Conservation (phyloP, 2,797 vertebrate species). For the Balearica regulorum region DNA sequence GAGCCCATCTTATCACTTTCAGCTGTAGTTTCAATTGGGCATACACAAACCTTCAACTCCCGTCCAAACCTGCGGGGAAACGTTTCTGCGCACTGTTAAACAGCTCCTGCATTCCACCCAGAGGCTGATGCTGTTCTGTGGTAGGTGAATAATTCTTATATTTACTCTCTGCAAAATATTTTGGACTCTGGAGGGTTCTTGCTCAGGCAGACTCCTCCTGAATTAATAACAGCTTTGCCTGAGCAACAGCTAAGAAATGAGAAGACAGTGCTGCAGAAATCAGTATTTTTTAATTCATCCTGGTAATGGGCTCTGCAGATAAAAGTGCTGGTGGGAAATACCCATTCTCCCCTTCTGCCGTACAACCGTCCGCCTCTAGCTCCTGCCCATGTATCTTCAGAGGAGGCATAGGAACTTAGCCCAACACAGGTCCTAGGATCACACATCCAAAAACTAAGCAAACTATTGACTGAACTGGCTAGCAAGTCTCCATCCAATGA, state of each 20-base stretch:
- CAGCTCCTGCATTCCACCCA: constrained; percentile 57
- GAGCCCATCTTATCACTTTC: neutral
- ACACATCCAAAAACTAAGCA: neutral
- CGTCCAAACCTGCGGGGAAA: constrained; percentile 24
- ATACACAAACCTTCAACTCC: neutral
- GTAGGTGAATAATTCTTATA: constrained; percentile 55
- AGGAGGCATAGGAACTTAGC: neutral
- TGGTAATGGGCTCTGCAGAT: neutral
- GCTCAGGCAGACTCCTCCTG: constrained; percentile 26
- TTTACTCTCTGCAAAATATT: constrained; percentile 48
- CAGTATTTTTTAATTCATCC: neutral
- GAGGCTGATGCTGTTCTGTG: constrained; percentile 53
- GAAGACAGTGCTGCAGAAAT: neutral
- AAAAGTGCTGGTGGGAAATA: neutral
- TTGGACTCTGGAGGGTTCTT: constrained; percentile 9
- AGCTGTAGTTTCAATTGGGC: neutral
- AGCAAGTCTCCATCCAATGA: neutral
- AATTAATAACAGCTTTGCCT: constrained; percentile 58
- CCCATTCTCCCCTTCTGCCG: neutral
- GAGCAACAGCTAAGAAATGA: constrained; percentile 1
- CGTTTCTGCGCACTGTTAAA: neutral
- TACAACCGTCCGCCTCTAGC: neutral
- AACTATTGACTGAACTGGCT: neutral
- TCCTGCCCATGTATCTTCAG: neutral
- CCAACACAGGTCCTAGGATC: neutral